A percentile compares a stretch with the other conserved stretches of the same genome.
Evolutionary conservation across 1,140 invertebrate genomes (phyloP).

Genomic region (Papilio helenus): DNA sequence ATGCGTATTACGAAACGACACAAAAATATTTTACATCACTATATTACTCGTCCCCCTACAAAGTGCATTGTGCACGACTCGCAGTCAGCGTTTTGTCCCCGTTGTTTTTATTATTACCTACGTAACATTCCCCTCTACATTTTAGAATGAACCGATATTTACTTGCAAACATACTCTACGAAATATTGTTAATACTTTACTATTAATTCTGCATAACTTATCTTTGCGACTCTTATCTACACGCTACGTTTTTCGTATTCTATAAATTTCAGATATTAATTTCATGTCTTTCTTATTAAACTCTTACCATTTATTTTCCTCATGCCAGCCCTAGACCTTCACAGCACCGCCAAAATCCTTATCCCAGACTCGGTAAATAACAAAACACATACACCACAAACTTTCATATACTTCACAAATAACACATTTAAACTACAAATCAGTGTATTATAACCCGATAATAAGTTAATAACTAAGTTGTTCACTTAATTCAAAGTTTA

Average conservation of each 20-base stretch:
- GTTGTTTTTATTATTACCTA: conserved; percentile 40
- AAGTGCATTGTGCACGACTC: conserved; percentile 37
- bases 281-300: conserved; percentile 30
- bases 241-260: background rate
- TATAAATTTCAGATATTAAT: background rate
- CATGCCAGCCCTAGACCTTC: conserved; percentile 75
- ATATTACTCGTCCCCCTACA: conserved; percentile 35
- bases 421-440: conserved; percentile 53
- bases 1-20: conserved; percentile 17
- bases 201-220: background rate
- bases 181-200: background rate
- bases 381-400: conserved; percentile 71
- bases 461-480: conserved; percentile 50
- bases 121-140: conserved; percentile 26
- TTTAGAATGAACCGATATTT: conserved; percentile 17
- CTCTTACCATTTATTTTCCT: conserved; percentile 80
- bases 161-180: background rate
- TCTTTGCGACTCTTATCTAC: background rate
- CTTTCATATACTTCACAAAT: conserved; percentile 66
- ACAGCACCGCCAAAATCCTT: conserved; percentile 78
- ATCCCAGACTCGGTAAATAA: conserved; percentile 70
- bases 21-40: background rate
- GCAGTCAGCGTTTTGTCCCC: conserved; percentile 38
- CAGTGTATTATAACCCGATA: conserved; percentile 41
- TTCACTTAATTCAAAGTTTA: conserved; percentile 53